These are phyloP conservation scores for Drosophila cyrtoloma DNA, from an alignment of 2,888 invertebrate genomes.

Conservation along the genomic window DNA sequence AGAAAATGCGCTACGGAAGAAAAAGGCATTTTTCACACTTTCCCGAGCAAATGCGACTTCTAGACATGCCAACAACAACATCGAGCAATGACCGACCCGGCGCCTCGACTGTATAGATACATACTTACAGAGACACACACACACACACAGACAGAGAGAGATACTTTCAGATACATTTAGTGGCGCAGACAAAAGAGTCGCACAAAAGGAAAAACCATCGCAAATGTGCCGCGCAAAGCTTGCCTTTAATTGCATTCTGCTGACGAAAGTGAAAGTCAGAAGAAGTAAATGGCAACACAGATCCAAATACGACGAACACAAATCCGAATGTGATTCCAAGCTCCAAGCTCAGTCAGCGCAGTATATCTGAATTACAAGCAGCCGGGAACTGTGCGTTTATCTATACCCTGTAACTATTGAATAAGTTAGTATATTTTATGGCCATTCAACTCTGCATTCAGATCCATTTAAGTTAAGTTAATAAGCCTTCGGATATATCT, in stretches of 20 bases:
- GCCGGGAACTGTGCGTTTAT: background rate
- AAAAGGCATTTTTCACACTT: slow-evolving; percentile 64
- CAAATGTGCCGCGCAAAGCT: slow-evolving; percentile 52
- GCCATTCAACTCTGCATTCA: no score
- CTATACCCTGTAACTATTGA: slow-evolving; percentile 1
- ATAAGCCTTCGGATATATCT: background rate
- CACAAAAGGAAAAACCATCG: slow-evolving; percentile 48
- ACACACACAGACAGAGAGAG: slow-evolving; percentile 6
- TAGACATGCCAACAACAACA: slow-evolving; percentile 42
- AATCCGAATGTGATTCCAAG: slow-evolving; percentile 3
- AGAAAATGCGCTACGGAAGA: slow-evolving; percentile 29
- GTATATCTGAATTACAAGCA: background rate
- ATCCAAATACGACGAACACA: slow-evolving; percentile 16
- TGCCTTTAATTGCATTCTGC: slow-evolving; percentile 75
- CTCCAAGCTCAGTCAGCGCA: slow-evolving; percentile 10
- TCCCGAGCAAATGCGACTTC: slow-evolving; percentile 48
- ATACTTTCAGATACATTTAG: slow-evolving; percentile 45
- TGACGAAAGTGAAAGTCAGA: slow-evolving; percentile 65
- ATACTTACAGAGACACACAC: slow-evolving; percentile 26
- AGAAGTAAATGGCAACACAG: slow-evolving; percentile 17
- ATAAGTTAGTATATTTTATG: background rate
- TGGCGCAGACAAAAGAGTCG: slow-evolving; percentile 50
- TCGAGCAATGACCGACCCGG: slow-evolving; percentile 50
- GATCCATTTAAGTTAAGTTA: background rate
- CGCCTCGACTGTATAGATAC: slow-evolving; percentile 16